Percentiles rank a stretch among this genome's conserved stretches.
Conservation (phyloP, 2,113 vertebrate species). For the Thalassoma bifasciatum region DNA sequence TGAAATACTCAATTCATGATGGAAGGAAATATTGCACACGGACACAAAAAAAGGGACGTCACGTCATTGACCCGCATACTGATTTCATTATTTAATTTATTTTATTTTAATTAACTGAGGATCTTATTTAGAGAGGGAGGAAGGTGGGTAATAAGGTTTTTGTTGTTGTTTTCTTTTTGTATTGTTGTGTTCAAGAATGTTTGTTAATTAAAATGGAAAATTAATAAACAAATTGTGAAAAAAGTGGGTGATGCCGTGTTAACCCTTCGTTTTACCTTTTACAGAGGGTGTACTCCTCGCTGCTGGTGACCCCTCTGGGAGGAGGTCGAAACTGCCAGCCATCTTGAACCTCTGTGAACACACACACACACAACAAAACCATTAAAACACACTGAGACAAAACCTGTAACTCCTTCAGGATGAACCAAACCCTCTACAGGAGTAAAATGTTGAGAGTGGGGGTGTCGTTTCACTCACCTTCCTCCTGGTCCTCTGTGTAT, state of each 20-base stretch:
- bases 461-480: constrained; percentile 75
- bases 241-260: not conserved
- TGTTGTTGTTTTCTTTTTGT: too few relatives aligned
- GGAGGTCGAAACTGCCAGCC: constrained; percentile 98
- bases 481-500: constrained; percentile 82
- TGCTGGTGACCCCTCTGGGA: constrained; percentile 97
- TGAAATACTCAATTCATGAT: too few relatives aligned
- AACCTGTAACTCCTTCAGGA: not conserved
- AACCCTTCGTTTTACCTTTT: constrained; percentile 87
- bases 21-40: too few relatives aligned
- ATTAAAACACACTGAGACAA: constrained; percentile 14
- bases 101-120: too few relatives aligned
- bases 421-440: not conserved
- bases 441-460: not conserved
- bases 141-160: too few relatives aligned
- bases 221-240: too few relatives aligned
- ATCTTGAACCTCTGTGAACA: constrained; percentile 84
- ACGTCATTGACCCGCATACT: too few relatives aligned
- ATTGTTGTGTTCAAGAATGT: too few relatives aligned
- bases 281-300: constrained; percentile 97
- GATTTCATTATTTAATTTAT: too few relatives aligned
- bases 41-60: too few relatives aligned
- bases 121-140: too few relatives aligned
- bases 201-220: too few relatives aligned
- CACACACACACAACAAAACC: constrained; percentile 28